Conservation (phyloP, 2,113 vertebrate species). For the Mohoua ochrocephala region DNA sequence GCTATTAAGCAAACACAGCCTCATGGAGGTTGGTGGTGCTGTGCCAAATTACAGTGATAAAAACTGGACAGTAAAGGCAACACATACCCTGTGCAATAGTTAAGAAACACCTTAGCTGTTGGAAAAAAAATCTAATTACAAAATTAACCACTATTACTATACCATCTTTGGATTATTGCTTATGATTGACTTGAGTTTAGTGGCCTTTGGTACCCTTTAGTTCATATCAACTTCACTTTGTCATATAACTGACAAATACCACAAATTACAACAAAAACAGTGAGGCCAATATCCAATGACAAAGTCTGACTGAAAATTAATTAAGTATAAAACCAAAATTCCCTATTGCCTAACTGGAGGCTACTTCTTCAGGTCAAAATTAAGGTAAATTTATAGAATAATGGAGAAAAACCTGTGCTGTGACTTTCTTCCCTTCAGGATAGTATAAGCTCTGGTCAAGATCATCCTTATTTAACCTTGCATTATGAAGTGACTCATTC, state of each 20-base stretch:
- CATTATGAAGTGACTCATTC: conserved; percentile 27
- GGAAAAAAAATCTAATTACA: background rate
- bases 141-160: background rate
- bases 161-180: background rate
- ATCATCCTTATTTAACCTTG: conserved; percentile 47
- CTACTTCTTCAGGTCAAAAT: background rate
- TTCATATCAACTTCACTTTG: background rate
- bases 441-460: background rate
- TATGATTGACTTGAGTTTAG: background rate
- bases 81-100: background rate
- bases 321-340: background rate
- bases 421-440: background rate
- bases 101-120: background rate
- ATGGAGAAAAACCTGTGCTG: background rate
- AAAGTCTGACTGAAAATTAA: conserved; percentile 16
- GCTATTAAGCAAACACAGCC: background rate
- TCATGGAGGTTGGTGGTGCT: background rate
- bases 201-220: background rate
- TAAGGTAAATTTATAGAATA: background rate
- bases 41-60: background rate
- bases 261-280: background rate
- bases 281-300: background rate
- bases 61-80: background rate
- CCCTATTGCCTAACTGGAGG: background rate
- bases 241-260: background rate